Conservation (phyloP, 2,113 vertebrate species). For the Tor tambroides region DNA sequence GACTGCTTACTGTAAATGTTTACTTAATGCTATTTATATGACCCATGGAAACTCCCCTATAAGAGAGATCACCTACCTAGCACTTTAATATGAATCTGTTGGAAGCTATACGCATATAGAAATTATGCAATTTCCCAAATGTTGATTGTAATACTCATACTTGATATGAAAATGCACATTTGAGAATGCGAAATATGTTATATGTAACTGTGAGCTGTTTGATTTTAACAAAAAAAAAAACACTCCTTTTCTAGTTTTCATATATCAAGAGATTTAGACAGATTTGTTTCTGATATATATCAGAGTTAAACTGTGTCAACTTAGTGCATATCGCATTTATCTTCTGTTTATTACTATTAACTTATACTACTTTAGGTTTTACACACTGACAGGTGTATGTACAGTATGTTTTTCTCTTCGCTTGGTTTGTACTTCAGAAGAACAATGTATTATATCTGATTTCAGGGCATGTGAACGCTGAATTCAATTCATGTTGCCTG, state of each 20-base stretch:
- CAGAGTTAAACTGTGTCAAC: not conserved
- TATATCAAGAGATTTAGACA: not conserved
- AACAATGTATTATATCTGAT: slow-evolving; percentile 52
- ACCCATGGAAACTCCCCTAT: slow-evolving; percentile 41
- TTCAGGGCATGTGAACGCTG: slow-evolving; percentile 39
- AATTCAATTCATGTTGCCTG: slow-evolving; percentile 63
- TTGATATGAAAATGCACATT: slow-evolving; percentile 26
- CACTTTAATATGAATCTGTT: slow-evolving; percentile 70
- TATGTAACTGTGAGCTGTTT: slow-evolving; percentile 7
- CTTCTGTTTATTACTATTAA: not conserved
- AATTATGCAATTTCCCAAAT: slow-evolving; percentile 26
- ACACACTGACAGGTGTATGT: slow-evolving; percentile 64
- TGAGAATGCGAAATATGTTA: slow-evolving; percentile 14
- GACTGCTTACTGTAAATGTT: slow-evolving; percentile 18
- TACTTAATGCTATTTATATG: slow-evolving; percentile 4
- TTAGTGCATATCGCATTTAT: not conserved
- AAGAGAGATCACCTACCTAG: slow-evolving; percentile 58
- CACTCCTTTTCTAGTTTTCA: slow-evolving; percentile 9
- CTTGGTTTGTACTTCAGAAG: slow-evolving; percentile 50
- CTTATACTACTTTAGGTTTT: slow-evolving; percentile 9
- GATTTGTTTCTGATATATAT: not conserved
- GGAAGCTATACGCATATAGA: slow-evolving; percentile 2
- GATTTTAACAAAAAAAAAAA: not conserved
- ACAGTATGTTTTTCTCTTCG: slow-evolving; percentile 40
- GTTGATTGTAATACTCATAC: slow-evolving; percentile 31